Evolutionary conservation across 2,113 vertebrate genomes (phyloP), one percentile per base, ranked within the genome.

Genomic region (Paralichthys olivaceus): DNA sequence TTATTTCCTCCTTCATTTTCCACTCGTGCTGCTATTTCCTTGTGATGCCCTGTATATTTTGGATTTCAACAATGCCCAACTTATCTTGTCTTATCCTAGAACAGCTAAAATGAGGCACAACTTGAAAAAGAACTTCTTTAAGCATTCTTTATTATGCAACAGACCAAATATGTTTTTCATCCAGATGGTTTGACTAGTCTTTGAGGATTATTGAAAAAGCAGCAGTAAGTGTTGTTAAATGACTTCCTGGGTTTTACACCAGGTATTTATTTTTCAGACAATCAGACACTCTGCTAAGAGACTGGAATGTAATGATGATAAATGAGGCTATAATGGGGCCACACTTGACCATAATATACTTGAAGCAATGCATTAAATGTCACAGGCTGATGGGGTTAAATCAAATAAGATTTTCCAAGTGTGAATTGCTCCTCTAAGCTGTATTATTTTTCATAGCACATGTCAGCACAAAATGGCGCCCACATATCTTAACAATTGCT

Each of bases 401-500:
- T 47, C 11, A 74, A 74, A 49, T 32, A 23, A 59, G 45, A 57
- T 14, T n/a, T 51, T 75, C 15, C n/a, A 0, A 32, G 53, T 19
- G 28, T 14, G 45, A 58, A 34, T 51, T 14, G 32, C 60, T 62
- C 54, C 40, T 65, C 69, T 34, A 37, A 59, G n/a, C 53, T 56
- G 4, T 26, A 45, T 72, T 57, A 61, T 76, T 75, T 71, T 49
- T 74, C 43, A 12, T 54, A 15, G 59, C 68, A 37, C 55, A 22
- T 22, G 75, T 80, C 80, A 73, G 77, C 78, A 80, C 62, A 85
- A 80, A 60, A 73, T 63, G 54, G 54, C 71, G 51, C 7, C 62
- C 55, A 37, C 72, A 61, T 72, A 58, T 69, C 69, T 73, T 57
- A 54, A 89, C 77, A 84, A 80, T 83, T 68, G 75, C 64, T 43